Conservation (phyloP, 2,113 vertebrate genomes). For the Corapipo altera region DNA sequence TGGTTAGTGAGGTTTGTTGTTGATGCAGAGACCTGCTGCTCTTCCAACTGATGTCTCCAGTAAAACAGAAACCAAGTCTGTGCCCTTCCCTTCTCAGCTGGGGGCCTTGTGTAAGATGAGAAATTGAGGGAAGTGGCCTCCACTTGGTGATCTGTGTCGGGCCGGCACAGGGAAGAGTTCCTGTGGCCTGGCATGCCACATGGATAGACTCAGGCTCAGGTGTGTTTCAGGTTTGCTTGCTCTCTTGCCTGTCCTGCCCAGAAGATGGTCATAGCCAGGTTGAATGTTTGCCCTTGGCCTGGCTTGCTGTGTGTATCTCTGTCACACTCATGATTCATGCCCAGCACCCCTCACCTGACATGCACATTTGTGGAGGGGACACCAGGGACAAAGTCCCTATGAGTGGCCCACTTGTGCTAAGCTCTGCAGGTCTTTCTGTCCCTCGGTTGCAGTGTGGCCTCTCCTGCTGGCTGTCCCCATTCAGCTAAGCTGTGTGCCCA, state of each 20-base stretch:
- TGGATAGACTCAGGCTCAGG: not conserved
- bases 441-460: not conserved
- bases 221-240: not conserved
- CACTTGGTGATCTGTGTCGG: not conserved
- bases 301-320: rapidly evolving
- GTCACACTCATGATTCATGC: rapidly evolving
- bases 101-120: not conserved
- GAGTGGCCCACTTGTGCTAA: not conserved
- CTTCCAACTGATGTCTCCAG: not conserved
- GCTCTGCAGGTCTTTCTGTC: not conserved
- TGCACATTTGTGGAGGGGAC: rapidly evolving
- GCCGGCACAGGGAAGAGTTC: not conserved
- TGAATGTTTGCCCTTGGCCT: not conserved
- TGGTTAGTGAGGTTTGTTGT: not conserved
- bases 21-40: not conserved
- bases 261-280: not conserved
- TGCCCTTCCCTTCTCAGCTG: not conserved
- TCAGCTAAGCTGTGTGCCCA: constrained; percentile 45
- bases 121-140: not conserved
- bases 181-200: rapidly evolving
- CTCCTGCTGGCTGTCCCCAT: constrained; percentile 49
- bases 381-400: not conserved
- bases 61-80: not conserved
- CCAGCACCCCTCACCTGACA: not conserved
- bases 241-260: not conserved